These are phyloP conservation scores for Zophobas atratus DNA, from an alignment of 1,140 invertebrate genomes.

Conservation along the genomic window DNA sequence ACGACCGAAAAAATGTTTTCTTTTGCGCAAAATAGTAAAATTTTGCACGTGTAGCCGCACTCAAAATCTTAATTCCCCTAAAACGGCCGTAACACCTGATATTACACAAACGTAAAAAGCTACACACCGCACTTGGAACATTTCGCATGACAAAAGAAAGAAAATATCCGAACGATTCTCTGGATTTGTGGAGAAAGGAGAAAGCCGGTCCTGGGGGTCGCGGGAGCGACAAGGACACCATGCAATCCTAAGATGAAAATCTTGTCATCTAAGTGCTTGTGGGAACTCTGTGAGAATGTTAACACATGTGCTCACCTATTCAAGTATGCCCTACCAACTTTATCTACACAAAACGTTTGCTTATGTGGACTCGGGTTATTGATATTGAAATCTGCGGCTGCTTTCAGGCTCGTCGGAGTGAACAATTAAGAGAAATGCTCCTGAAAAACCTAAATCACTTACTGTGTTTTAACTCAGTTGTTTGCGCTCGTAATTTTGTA, in stretches of 20 bases:
- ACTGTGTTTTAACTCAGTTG: too few species aligned
- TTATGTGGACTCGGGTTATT: constrained; percentile 2
- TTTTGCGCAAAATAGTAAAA: constrained; percentile 32
- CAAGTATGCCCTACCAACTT: constrained; percentile 45
- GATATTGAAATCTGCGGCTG: constrained; percentile 7
- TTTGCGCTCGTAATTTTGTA: too few species aligned
- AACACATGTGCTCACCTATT: constrained; percentile 61
- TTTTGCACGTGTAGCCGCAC: constrained; percentile 11
- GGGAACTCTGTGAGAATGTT: constrained; percentile 62
- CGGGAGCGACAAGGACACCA: constrained; percentile 43
- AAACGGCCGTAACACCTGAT: constrained; percentile 29
- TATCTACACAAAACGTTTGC: constrained; percentile 46
- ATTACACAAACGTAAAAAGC: constrained; percentile 33
- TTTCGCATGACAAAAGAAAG: constrained; percentile 42
- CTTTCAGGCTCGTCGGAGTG: too few species aligned
- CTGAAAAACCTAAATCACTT: too few species aligned
- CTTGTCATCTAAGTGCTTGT: constrained; percentile 63
- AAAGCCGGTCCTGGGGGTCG: not conserved
- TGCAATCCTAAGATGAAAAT: constrained; percentile 62
- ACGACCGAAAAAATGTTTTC: constrained; percentile 28
- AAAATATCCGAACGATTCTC: constrained; percentile 37
- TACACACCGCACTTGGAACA: constrained; percentile 29
- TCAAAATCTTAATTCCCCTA: constrained; percentile 38
- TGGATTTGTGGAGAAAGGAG: constrained; percentile 20
- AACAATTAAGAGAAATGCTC: too few species aligned